These are phyloP conservation scores for Pyrrhosoma nymphula DNA, from an alignment of 2,888 invertebrate species.

Conservation along the genomic window DNA sequence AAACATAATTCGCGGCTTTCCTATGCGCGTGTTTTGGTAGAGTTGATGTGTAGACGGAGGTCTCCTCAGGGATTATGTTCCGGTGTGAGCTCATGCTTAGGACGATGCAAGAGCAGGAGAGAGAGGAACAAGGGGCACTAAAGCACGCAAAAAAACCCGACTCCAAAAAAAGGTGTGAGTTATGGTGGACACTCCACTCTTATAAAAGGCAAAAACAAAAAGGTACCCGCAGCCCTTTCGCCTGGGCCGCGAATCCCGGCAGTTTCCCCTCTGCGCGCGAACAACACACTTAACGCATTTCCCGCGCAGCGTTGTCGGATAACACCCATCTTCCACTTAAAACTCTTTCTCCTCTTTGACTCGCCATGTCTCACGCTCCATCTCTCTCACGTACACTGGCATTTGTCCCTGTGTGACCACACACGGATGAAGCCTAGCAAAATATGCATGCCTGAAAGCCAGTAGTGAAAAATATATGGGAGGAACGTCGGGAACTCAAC, in stretches of 20 bases:
- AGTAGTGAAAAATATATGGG: too few species aligned
- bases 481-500: too few species aligned
- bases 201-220: neutral
- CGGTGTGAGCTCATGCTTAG: neutral
- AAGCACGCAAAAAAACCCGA: neutral
- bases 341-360: neutral
- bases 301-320: neutral
- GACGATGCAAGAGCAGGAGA: neutral
- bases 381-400: neutral
- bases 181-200: neutral
- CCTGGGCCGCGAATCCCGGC: neutral
- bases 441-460: too few species aligned
- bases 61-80: neutral
- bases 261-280: neutral
- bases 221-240: neutral
- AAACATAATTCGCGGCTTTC: too few species aligned
- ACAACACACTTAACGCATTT: neutral
- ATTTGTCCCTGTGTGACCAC: neutral
- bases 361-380: neutral
- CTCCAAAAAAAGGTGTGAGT: slow-evolving; percentile 39
- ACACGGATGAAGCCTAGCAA: neutral
- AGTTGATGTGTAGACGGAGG: too few species aligned
- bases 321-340: neutral
- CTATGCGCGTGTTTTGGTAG: too few species aligned
- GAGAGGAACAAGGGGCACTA: neutral